Conservation (phyloP, 1,140 invertebrate species). For the Drosophila sproati region DNA sequence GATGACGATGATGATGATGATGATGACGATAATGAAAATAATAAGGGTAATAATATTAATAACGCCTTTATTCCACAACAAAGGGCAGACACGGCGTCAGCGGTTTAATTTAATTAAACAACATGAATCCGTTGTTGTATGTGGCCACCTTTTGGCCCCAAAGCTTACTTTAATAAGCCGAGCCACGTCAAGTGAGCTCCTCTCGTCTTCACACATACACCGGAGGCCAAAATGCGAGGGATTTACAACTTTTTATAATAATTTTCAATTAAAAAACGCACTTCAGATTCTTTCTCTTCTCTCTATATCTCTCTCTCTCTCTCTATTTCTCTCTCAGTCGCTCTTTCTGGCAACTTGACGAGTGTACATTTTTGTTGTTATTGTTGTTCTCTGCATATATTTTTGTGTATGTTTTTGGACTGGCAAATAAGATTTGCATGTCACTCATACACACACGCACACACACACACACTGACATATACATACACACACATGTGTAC, state of each 20-base stretch:
- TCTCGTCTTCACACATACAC: neutral
- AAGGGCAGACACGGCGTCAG: slow-evolving; percentile 58
- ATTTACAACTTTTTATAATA: slow-evolving; percentile 82
- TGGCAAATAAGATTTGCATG: slow-evolving; percentile 79
- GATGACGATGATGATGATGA: slow-evolving; percentile 51
- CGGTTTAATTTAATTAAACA: slow-evolving; percentile 82
- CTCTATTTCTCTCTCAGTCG: neutral
- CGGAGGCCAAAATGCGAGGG: slow-evolving; percentile 50
- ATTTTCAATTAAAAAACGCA: slow-evolving; percentile 82
- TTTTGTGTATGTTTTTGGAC: slow-evolving; percentile 30
- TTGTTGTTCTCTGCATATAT: slow-evolving; percentile 34
- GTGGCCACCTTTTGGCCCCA: slow-evolving; percentile 68
- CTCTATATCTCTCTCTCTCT: slow-evolving; percentile 1
- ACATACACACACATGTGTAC: slow-evolving; percentile 26
- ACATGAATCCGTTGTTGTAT: slow-evolving; percentile 74
- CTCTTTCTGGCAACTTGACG: neutral
- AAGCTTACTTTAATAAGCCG: slow-evolving; percentile 57
- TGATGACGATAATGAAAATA: slow-evolving; percentile 60
- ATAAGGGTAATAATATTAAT: slow-evolving; percentile 82
- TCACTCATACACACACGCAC: slow-evolving; percentile 56
- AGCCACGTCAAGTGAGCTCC: slow-evolving; percentile 21
- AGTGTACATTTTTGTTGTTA: slow-evolving; percentile 54
- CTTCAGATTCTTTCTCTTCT: slow-evolving; percentile 44
- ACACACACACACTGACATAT: neutral
- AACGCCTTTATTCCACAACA: slow-evolving; percentile 79